Evolutionary conservation across 2,888 invertebrate species (phyloP), one percentile per base, ranked within the genome.

Genomic region (Pachycephus smyrnensis): DNA sequence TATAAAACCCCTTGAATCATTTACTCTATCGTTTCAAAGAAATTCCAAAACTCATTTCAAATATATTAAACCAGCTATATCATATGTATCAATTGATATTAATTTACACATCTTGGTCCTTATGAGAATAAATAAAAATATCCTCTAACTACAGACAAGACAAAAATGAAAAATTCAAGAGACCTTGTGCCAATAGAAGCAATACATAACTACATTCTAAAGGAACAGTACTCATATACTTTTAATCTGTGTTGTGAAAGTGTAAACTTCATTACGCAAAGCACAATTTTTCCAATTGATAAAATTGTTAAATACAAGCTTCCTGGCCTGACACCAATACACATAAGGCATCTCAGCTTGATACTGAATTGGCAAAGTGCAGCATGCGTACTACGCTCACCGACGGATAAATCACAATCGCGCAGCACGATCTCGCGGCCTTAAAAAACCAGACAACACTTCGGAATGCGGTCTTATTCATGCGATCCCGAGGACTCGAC

Each of bases 381-480:
- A 55, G 55, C 55, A 55, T 55, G 55, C 55, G 23, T 55, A 55
- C 55, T 55, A 55, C 55, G 55, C 55, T 55, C 55, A 40, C 15
- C 31, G 12, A 75, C 32, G n/a, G n/a, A 31, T 77, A 73, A 76
- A 75, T 78, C 81, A 78, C 76, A 74, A 73, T 78, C 79, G 36
- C 76, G 75, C 30, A 73, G 74, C 75, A 76, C 73, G 69, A 81
- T 80, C 73, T 78, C 75, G 15, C 12, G 71, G 71, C 76, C 69
- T 71, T 80, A 71, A 68, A 78, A 83, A 80, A 78, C 55, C 80
- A 77, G 77, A 83, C 77, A 78, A 30, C 55, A 77, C 73, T 77
- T 37, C 75, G 80, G 81, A 80, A 80, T 76, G 77, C 77, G 79
- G 79, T 80, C 76, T 77, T 82, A 80, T 76, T 80, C 80, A 37